A percentile compares a stretch with the other conserved stretches of the same genome.
These are phyloP conservation scores for Noctilio leporinus DNA, from an alignment of 2,113 vertebrate species.

Conservation along the genomic window DNA sequence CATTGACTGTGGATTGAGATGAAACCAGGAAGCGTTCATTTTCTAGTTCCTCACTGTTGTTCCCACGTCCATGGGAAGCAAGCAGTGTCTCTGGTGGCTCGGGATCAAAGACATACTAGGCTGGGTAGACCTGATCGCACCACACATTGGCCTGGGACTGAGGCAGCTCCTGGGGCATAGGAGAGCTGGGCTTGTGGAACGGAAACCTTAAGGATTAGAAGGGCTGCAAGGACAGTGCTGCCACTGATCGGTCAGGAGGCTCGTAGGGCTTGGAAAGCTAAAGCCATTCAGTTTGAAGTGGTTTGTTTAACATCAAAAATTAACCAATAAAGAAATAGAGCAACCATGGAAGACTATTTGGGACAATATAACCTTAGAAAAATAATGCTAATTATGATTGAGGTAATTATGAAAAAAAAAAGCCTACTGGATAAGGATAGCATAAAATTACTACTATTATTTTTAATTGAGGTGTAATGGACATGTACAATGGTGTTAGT, in stretches of 20 bases:
- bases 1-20: constrained; percentile 81
- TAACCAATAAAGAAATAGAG: background rate
- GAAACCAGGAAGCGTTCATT: constrained; percentile 79
- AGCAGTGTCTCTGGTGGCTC: background rate
- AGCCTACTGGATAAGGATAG: background rate
- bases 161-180: background rate
- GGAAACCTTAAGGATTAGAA: background rate
- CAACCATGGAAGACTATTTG: background rate
- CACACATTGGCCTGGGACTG: rapidly evolving
- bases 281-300: background rate
- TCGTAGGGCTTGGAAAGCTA: background rate
- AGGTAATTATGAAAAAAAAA: background rate
- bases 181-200: background rate
- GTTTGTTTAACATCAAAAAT: background rate
- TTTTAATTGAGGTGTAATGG: background rate
- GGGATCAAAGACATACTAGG: background rate
- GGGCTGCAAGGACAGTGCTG: background rate
- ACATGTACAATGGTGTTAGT: background rate
- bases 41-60: constrained; percentile 82
- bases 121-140: rapidly evolving
- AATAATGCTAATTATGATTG: background rate
- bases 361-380: background rate
- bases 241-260: background rate
- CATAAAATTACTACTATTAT: background rate
- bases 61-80: constrained; percentile 78